Evolutionary conservation across 2,888 invertebrate genomes (phyloP).

Genomic region (Troides helena): DNA sequence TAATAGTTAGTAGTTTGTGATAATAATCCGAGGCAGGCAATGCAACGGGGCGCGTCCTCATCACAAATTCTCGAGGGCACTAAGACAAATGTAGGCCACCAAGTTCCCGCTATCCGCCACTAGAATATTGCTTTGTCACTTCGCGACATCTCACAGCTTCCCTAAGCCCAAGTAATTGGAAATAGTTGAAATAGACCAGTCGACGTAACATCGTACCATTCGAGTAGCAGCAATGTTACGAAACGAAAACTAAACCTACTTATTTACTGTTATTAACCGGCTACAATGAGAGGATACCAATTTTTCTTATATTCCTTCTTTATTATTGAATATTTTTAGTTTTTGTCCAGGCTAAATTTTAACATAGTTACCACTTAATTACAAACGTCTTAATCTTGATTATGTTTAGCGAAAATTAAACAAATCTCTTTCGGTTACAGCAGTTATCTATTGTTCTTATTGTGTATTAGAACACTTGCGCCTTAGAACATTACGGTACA

Average conservation of each 20-base stretch:
- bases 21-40: slow-evolving; percentile 64
- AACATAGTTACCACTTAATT: neutral
- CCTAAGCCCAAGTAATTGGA: slow-evolving; percentile 79
- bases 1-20: slow-evolving; percentile 61
- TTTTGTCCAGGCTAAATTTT: no score
- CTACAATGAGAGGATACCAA: neutral
- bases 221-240: slow-evolving; percentile 23
- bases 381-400: neutral
- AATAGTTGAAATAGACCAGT: slow-evolving; percentile 77
- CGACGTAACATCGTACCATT: slow-evolving; percentile 54
- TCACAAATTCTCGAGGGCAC: slow-evolving; percentile 74
- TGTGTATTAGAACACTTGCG: neutral
- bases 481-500: neutral
- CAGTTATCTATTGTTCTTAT: neutral
- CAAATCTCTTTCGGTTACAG: neutral
- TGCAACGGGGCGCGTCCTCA: slow-evolving; percentile 67
- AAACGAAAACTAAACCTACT: slow-evolving; percentile 20
- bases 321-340: no score
- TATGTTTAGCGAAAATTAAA: neutral
- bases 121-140: slow-evolving; percentile 80
- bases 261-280: neutral
- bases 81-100: slow-evolving; percentile 76
- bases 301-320: no score
- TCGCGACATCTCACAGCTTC: slow-evolving; percentile 72
- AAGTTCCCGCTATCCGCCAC: slow-evolving; percentile 62